A percentile compares a stretch with the other conserved stretches of the same genome.
These are phyloP conservation scores for Synergus umbraculus DNA, from an alignment of 2,888 invertebrate species.

Conservation along the genomic window DNA sequence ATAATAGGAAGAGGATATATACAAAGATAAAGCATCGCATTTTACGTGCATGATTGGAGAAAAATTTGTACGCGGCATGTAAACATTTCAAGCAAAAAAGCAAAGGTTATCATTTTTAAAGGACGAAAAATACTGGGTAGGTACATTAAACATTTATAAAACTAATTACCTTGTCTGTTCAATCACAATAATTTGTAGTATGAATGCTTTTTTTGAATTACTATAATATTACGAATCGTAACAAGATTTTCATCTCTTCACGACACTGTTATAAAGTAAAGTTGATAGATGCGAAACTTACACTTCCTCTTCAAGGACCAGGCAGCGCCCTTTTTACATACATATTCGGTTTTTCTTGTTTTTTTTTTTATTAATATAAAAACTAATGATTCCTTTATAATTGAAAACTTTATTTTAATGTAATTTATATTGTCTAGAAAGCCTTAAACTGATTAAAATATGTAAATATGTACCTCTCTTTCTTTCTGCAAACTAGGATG, in stretches of 20 bases:
- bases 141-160: not conserved
- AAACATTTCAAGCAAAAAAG: not conserved
- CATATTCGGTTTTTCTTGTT: not conserved
- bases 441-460: not conserved
- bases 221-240: not conserved
- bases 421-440: not conserved
- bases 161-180: conserved; percentile 12
- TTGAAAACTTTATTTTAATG: not conserved
- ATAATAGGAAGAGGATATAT: not conserved
- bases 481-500: not conserved
- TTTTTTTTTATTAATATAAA: not conserved
- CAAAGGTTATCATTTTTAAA: not conserved
- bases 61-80: conserved; percentile 4
- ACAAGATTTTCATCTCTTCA: conserved; percentile 18
- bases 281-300: conserved; percentile 4
- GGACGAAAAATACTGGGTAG: not conserved
- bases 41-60: not conserved
- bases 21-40: not conserved
- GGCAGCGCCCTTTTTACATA: not conserved
- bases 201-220: conserved; percentile 19
- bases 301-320: not conserved
- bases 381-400: not conserved
- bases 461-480: not conserved
- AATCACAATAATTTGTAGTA: conserved; percentile 9
- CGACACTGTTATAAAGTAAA: conserved; percentile 17